Base-by-base conservation (phyloP, 2,113 vertebrate species). In the Pachycephala philippinensis region DNA sequence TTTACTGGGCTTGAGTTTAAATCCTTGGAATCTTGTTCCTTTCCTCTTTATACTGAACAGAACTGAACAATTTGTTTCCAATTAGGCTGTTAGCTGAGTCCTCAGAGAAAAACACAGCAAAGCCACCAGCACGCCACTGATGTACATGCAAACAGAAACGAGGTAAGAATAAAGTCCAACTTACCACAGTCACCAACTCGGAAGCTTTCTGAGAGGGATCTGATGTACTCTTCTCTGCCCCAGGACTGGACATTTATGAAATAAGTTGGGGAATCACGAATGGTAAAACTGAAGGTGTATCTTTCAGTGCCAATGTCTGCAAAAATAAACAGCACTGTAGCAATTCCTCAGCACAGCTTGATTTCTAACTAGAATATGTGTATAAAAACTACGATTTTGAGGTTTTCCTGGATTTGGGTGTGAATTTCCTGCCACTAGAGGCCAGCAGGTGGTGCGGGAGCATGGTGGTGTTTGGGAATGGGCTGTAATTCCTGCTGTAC, bases 111-210 rank as follows among this genome's bases (percentile, higher is more conserved):
- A 96, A 79, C 31, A 56, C 37, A 86, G 56, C 89, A 92, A 79
- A 93, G 40, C 68, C 76, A 76, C 66, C 96, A 84, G 75, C 30
- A 69, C 42, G 49, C 61, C 52, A 72, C 35, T 84, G 71, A 81
- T 90, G 94, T 85, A 80, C 88, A 59, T 44, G 70, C 53, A 70
- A 84, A 76, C 7, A 91, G 57, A 89, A 95, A 94, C 13, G 61
- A 12, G 50, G 84, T 42, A 50, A 82, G 94, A 93, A 90, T 37
- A 59, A 92, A 64, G 19, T 61, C n/a, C 35, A 54, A 52, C 98
- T 98, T 95, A 99, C 99, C 99, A 91, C 99, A 99, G 53, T 99
- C 99, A 39, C 99, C 98, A n/a, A 99, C 97, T 69, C 93, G 97
- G 94, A 99, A 99, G 96, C 98, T 98, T 84, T 93, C 97, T 42